These are phyloP conservation scores for Pagetopsis macropterus DNA, from an alignment of 2,797 vertebrate species.

Conservation along the genomic window DNA sequence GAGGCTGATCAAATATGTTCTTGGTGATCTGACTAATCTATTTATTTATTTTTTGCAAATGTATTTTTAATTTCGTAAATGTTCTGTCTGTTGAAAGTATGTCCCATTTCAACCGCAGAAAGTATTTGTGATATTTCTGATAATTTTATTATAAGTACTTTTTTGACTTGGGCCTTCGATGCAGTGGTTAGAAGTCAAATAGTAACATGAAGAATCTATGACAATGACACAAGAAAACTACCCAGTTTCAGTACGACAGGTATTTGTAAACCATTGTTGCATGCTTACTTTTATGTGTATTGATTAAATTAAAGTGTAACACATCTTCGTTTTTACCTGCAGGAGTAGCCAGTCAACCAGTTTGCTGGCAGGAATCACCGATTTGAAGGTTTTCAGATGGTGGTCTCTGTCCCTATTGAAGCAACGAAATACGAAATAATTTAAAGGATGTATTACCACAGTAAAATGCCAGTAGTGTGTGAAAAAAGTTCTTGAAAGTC, in stretches of 20 bases:
- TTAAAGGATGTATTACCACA: constrained; percentile 10
- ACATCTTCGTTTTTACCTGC: constrained; percentile 85
- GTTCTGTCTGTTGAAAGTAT: too few species aligned
- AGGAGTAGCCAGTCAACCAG: constrained; percentile 96
- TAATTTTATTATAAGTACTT: too few species aligned
- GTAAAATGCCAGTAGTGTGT: neutral
- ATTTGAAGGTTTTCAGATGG: constrained; percentile 97
- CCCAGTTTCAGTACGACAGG: neutral
- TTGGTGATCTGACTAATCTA: neutral
- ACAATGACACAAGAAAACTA: neutral
- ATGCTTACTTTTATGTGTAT: neutral
- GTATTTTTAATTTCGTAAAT: too few species aligned
- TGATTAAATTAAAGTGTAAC: neutral
- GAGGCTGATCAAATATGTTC: neutral
- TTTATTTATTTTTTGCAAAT: neutral
- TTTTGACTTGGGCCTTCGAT: too few species aligned
- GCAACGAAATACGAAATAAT: constrained; percentile 26
- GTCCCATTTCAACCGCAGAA: too few species aligned
- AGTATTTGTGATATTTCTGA: too few species aligned
- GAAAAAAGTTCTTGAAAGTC: neutral
- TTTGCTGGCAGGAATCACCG: constrained; percentile 94
- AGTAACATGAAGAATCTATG: neutral
- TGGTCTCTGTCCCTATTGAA: constrained; percentile 91
- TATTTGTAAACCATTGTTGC: too few species aligned
- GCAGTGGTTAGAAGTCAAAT: neutral